A percentile compares a stretch with the other conserved stretches of the same genome.
Evolutionary conservation across 2,888 invertebrate genomes (phyloP).

Genomic region (Protophormia terraenovae): DNA sequence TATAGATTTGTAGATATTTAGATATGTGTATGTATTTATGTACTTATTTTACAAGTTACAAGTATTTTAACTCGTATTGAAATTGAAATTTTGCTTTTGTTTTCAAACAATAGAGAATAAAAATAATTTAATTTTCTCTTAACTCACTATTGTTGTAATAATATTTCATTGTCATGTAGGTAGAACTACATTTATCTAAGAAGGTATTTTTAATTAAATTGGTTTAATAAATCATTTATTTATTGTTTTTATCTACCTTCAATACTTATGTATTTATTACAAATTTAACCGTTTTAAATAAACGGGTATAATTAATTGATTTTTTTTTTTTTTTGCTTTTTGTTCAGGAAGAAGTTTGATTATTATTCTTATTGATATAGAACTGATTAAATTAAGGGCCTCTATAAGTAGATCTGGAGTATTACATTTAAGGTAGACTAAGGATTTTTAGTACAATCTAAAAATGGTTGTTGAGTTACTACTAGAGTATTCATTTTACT

Average conservation of each 20-base stretch:
- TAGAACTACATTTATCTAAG: constrained; percentile 49
- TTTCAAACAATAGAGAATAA: constrained; percentile 41
- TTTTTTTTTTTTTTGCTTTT: too few relatives aligned
- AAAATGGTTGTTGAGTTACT: too few relatives aligned
- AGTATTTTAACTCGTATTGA: constrained; percentile 22
- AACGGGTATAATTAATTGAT: too few relatives aligned
- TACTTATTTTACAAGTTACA: constrained; percentile 12
- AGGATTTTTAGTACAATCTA: too few relatives aligned
- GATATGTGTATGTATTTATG: too few relatives aligned
- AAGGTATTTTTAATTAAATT: constrained; percentile 56
- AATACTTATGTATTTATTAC: not conserved
- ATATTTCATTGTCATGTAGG: constrained; percentile 35
- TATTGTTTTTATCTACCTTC: not conserved
- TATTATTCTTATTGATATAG: too few relatives aligned
- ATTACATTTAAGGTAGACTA: too few relatives aligned
- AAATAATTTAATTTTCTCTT: not conserved
- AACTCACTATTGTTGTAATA: constrained; percentile 1
- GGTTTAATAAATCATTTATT: constrained; percentile 52
- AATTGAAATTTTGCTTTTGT: constrained; percentile 11
- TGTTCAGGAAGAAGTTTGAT: not conserved
- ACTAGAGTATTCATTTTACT: too few relatives aligned
- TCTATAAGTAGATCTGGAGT: too few relatives aligned
- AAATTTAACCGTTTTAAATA: constrained; percentile 26
- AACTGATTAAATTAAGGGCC: too few relatives aligned
- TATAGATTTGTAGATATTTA: too few relatives aligned